Conservation (phyloP, 2,797 vertebrate species). For the Manis pentadactyla region DNA sequence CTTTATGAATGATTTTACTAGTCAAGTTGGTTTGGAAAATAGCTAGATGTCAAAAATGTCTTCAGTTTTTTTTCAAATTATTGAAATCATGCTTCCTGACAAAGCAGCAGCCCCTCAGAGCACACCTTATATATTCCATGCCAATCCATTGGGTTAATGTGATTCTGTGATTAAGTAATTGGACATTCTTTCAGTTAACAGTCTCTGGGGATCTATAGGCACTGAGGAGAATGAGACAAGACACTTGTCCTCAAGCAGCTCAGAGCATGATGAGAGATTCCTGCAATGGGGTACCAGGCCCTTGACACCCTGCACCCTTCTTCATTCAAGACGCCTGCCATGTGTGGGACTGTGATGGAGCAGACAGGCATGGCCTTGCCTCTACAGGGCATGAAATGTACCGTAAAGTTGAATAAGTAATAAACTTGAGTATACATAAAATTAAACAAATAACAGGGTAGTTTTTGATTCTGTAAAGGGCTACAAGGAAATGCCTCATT, state of each 20-base stretch:
- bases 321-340: neutral
- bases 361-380: neutral
- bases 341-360: neutral
- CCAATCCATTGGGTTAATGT: neutral
- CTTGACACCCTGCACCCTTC: neutral
- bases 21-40: slow-evolving; percentile 38
- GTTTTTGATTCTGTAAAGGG: neutral
- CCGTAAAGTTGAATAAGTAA: slow-evolving; percentile 28
- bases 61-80: slow-evolving; percentile 49
- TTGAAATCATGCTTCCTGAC: neutral
- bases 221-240: neutral
- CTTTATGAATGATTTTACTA: slow-evolving; percentile 20
- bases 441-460: slow-evolving; percentile 5
- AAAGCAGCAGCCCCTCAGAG: neutral
- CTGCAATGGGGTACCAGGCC: neutral
- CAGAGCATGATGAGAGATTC: neutral
- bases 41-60: slow-evolving; percentile 42
- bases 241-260: neutral
- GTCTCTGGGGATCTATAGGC: neutral
- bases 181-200: neutral
- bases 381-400: slow-evolving; percentile 33
- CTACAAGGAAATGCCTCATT: neutral
- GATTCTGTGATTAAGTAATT: neutral
- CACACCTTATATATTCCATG: neutral
- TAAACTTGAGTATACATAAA: neutral